Evolutionary conservation across 2,888 invertebrate genomes (phyloP), one percentile per base, ranked within the genome.

Genomic region (Vanessa cardui): DNA sequence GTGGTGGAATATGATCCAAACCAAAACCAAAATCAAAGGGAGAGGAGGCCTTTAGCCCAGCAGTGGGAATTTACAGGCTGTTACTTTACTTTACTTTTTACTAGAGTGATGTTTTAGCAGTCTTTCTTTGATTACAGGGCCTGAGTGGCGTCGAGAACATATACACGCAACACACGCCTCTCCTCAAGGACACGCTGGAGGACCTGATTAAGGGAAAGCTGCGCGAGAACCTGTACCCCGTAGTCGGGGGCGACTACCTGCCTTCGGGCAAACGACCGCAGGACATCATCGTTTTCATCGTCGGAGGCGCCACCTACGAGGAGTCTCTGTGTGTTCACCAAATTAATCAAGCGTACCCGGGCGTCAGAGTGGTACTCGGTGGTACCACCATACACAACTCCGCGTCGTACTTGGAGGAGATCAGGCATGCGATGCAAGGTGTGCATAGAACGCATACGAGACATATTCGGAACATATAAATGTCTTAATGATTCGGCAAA

Each of bases 101-200:
- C 3, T 26, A 5, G 26, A 26, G 39, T 39, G 12, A 39, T 33
- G 33, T 9, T 39, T 12, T 39, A 39, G 39, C 39, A 4, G 9
- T 26, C 9, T 39, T 39, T 39, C 12, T 20, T 16, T 61, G 1
- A 64, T 78, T 76, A 0, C 80, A 95, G 94, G 97, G 97, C 20
- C 91, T 98, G 21, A 97, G 96, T 89, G 99, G 99, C 1, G 99
- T 99, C 0, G 99, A 99, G 85, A 99, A 99, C 89, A 98, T 99
- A 71, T 99, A 99, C 90, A 99, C 99, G 0, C 99, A 99, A 83
- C 99, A 99, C 88, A 96, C 96, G n/a, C 99, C 99, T 0, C 92
- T 98, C 31, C 88, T 99, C 7, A 96, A 96, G 77, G 97, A 98
- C 82, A 96, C 97, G 0, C 84, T 99, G 0, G 99, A 99, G 78